Base-by-base conservation (phyloP, 2,797 vertebrate species). In the Cossypha caffra region DNA sequence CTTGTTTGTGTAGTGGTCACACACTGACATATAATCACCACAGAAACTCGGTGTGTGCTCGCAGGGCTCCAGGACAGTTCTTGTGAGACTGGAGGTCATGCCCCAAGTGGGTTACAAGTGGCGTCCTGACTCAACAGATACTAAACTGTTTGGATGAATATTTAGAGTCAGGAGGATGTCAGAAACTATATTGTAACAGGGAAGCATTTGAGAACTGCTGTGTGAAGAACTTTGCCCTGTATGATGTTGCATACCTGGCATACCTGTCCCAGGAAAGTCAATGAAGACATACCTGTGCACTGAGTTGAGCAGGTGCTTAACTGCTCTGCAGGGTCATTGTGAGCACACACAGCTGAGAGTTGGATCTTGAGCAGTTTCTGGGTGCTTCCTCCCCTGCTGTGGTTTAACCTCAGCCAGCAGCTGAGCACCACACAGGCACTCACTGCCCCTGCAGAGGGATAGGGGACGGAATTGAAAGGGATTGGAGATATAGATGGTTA, bases 61-160 rank as follows among this genome's bases (percentile, higher is more conserved):
- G 4, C 28, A 81, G 54, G n/a, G 38, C 68, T 91, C 50, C 75
- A 68, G 38, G 62, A 91, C 54, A 68, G 73, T 55, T 74, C 79
- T 95, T 88, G 75, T 88, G 68, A 59, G 69, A 61, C 93, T 62
- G 48, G 75, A 93, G 82, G 90, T 95, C 91, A 90, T 94, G 90
- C 82, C 79, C 79, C 94, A 69, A 75, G 93, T 77, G 52, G 37
- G 42, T 86, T 95, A 63, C 37, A 67, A 94, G 50, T 47, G 69
- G 79, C 38, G 4, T 94, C 91, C 92, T 97, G 94, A 95, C 94
- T 95, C 93, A 97, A 95, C 88, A 96, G 93, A 91, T 93, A 93
- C 93, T 67, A 38, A 91, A 93, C 33, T 72, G n/a, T 81, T 94
- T 90, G 69, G 57, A 78, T 84, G 90, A 91, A 84, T 84, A 90